phyloP scores from a whole-genome alignment of 2,888 invertebrate species.

The Zygaena filipendulae region DNA sequence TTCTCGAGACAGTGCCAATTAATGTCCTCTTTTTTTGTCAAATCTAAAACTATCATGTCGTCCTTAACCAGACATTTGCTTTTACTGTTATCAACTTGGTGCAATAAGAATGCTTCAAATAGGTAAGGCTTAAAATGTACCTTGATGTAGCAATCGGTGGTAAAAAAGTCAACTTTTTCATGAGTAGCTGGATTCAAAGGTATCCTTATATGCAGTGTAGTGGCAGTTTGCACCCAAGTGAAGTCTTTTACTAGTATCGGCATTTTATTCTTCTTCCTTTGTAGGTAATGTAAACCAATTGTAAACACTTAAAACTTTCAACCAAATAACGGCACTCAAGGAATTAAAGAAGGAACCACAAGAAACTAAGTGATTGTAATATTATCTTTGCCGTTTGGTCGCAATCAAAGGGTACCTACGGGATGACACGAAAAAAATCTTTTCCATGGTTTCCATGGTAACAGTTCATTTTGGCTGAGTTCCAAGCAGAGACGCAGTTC shows the following conservation, averaged over 20 bases:
- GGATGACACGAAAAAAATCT: too few species aligned
- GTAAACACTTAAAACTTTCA: too few species aligned
- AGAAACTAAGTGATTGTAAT: too few species aligned
- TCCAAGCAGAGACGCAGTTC: too few species aligned
- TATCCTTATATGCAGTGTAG: conserved; percentile 71
- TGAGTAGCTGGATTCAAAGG: conserved; percentile 72
- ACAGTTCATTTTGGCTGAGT: too few species aligned
- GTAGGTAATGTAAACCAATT: too few species aligned
- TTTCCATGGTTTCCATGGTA: too few species aligned
- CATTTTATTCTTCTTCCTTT: too few species aligned
- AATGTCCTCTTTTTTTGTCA: conserved; percentile 67
- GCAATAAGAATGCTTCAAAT: conserved; percentile 77
- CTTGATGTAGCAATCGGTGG: conserved; percentile 77
- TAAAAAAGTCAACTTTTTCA: conserved; percentile 76
- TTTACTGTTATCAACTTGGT: conserved; percentile 68
- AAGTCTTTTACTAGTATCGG: conserved; percentile 81
- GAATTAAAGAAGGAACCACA: too few species aligned
- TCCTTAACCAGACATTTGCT: conserved; percentile 75
- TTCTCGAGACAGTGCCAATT: conserved; percentile 71
- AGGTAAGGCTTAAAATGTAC: conserved; percentile 77
- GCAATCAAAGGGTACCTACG: too few species aligned
- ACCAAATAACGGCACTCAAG: too few species aligned
- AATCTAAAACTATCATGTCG: conserved; percentile 72
- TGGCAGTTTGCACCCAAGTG: conserved; percentile 78
- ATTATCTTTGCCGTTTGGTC: too few species aligned